Conservation (phyloP, 2,797 vertebrate genomes). For the Tapera naevia region DNA sequence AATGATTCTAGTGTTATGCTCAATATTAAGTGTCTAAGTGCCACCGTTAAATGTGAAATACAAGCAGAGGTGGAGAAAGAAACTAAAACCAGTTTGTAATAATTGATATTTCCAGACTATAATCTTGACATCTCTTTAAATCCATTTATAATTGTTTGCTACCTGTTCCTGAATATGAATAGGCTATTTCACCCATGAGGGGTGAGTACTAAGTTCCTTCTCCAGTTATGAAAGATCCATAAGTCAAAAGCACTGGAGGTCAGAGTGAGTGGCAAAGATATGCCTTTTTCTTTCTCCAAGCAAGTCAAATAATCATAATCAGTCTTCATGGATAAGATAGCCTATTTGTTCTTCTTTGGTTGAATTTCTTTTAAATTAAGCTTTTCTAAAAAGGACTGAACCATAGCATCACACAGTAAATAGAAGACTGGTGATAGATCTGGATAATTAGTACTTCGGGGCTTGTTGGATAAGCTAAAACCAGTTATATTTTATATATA, state of each 20-base stretch:
- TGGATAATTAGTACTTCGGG: not conserved
- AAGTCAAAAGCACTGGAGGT: constrained; percentile 41
- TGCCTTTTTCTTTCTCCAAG: not conserved
- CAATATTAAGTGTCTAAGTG: not conserved
- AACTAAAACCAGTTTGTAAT: constrained; percentile 11
- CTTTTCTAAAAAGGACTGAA: constrained; percentile 6
- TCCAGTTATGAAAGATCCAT: constrained; percentile 10
- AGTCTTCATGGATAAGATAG: not conserved
- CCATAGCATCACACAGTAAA: not conserved
- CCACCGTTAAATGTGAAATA: not conserved
- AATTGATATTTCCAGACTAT: constrained; percentile 52
- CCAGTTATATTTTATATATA: not conserved
- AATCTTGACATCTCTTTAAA: constrained; percentile 55
- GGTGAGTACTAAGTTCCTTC: not conserved
- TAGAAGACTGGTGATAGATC: not conserved
- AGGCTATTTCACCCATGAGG: constrained; percentile 32
- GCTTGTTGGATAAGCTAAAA: not conserved
- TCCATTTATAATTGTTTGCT: constrained; percentile 52
- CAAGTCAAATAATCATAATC: not conserved
- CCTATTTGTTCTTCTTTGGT: not conserved
- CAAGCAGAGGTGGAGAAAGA: not conserved
- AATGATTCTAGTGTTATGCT: not conserved
- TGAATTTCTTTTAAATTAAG: constrained; percentile 2
- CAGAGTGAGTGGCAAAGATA: not conserved
- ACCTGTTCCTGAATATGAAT: constrained; percentile 26